Percentiles rank a stretch among this genome's conserved stretches.
These are phyloP conservation scores for Marronus borbonicus DNA, from an alignment of 2,888 invertebrate species.

Conservation along the genomic window DNA sequence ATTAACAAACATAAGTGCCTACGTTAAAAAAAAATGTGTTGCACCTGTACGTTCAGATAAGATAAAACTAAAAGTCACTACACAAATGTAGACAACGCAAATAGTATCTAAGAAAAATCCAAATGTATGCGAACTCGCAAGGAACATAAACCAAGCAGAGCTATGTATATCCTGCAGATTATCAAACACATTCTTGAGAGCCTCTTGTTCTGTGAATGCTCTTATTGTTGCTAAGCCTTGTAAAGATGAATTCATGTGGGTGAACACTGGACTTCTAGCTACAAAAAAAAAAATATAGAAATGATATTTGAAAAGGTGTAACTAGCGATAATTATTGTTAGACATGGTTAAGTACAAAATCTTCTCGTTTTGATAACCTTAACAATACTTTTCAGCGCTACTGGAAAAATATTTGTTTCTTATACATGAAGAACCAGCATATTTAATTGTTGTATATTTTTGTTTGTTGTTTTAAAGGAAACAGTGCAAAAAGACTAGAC, in stretches of 20 bases:
- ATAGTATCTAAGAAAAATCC: constrained; percentile 82
- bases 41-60: constrained; percentile 61
- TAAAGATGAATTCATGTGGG: constrained; percentile 80
- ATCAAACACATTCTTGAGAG: constrained; percentile 75
- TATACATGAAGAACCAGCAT: too few species aligned
- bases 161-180: constrained; percentile 76
- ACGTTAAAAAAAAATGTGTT: not conserved
- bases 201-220: constrained; percentile 76
- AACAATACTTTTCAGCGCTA: too few species aligned
- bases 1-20: not conserved
- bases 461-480: too few species aligned
- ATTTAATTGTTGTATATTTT: too few species aligned
- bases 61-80: constrained; percentile 78
- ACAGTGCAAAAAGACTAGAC: too few species aligned
- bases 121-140: constrained; percentile 78
- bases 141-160: constrained; percentile 82
- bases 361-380: too few species aligned
- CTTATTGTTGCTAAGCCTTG: constrained; percentile 84
- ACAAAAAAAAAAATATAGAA: constrained; percentile 55
- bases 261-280: constrained; percentile 85
- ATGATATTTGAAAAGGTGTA: too few species aligned
- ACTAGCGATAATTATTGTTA: too few species aligned
- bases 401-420: too few species aligned
- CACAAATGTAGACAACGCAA: constrained; percentile 77
- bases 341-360: too few species aligned